Base-by-base conservation (phyloP, 2,888 invertebrate genomes). In the Epinotia demarniana region DNA sequence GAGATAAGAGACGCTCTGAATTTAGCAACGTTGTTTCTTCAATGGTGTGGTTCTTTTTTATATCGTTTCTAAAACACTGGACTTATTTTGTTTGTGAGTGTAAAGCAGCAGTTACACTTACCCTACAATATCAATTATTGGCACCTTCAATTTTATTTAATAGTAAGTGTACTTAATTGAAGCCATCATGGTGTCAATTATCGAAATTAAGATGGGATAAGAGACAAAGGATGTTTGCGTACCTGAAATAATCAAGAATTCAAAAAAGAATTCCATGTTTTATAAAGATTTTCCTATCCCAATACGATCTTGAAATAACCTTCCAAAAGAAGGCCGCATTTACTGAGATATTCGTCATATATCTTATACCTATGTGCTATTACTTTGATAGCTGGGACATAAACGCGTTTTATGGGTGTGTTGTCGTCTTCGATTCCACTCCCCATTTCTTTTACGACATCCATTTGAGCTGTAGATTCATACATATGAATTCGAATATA, bases 341-440 rank as follows among this genome's bases (percentile, higher is more conserved):
- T 58, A 33, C 27, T 9, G 5, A 67, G 49, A 58, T 57, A 60
- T 23, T 63, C 43, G 18, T 6, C 39, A 68, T 68, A 23, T 57
- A 43, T n/a, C n/a, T 12, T 67, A 67, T 64, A 19, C 18, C n/a
- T 61, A 39, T 16, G 61, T 60, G 61, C 70, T 72, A 76, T 74
- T 74, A 61, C 72, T 70, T 70, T 77, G 78, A 79, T 79, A 70
- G 77, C 70, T 39, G 55, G 23, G 53, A 72, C 78, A 79, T 81
- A 81, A 82, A 81, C 77, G 68, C 49, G 66, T 77, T 80, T 81
- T 82, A 82, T 79, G 68, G 77, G 71, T 72, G 69, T 80, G 80
- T 81, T 83, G 80, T 83, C 79, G 80, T 77, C 75, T 83, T 81
- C 82, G 80, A 82, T 71, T 79, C 77, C 78, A 76, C 79, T 78